Evolutionary conservation across 2,888 invertebrate genomes (phyloP).

Genomic region (Cheilosia vulpina): DNA sequence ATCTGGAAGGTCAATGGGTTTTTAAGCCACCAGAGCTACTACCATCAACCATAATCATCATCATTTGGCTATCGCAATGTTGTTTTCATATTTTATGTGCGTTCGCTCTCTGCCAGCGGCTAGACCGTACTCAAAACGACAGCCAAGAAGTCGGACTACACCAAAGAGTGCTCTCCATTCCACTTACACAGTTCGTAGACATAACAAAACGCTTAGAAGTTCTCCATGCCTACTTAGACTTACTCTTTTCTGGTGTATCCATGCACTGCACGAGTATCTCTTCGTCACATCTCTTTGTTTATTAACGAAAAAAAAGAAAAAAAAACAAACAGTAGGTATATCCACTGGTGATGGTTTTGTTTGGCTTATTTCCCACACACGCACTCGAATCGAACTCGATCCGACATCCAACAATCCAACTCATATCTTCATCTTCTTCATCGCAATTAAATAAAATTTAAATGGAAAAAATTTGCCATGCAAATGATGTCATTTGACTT

Average conservation of each 20-base stretch:
- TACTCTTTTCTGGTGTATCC: slow-evolving; percentile 2
- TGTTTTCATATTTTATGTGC: slow-evolving; percentile 7
- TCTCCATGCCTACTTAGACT: slow-evolving; percentile 3
- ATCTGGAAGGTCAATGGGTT: slow-evolving; percentile 71
- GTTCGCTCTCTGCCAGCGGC: slow-evolving; percentile 11
- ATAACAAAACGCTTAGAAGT: slow-evolving; percentile 48
- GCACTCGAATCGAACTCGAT: slow-evolving; percentile 58
- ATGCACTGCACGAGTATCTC: slow-evolving; percentile 4
- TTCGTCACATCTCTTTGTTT: slow-evolving; percentile 55
- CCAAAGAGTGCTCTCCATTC: slow-evolving; percentile 44
- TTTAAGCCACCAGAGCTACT: slow-evolving; percentile 53
- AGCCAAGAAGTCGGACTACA: slow-evolving; percentile 46
- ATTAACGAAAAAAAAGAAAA: slow-evolving; percentile 4
- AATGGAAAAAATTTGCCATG: slow-evolving; percentile 44
- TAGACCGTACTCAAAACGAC: slow-evolving; percentile 44
- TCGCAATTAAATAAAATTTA: slow-evolving; percentile 38
- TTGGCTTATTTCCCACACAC: slow-evolving; percentile 53
- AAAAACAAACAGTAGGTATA: neutral
- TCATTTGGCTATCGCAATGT: slow-evolving; percentile 18
- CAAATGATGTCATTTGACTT: slow-evolving; percentile 72
- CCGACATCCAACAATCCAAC: slow-evolving; percentile 20
- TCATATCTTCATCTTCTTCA: slow-evolving; percentile 40
- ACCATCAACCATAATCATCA: slow-evolving; percentile 2
- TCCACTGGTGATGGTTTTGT: slow-evolving; percentile 19
- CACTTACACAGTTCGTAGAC: slow-evolving; percentile 43